A percentile compares a stretch with the other conserved stretches of the same genome.
Conservation (phyloP, 2,113 vertebrate species). For the Prunella fulvescens region DNA sequence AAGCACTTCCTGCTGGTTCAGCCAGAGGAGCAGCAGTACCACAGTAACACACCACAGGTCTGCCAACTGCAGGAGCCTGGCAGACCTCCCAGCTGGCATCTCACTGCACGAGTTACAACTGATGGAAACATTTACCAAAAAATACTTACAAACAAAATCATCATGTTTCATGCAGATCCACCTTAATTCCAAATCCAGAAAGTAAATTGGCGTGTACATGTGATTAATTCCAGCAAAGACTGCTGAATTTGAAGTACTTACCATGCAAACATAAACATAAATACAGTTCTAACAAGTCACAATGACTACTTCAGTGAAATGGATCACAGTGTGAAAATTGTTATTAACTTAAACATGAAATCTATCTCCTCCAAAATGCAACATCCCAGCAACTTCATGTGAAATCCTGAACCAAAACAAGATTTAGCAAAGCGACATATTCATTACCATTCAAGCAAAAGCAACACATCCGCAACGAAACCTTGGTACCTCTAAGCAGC, state of each 20-base stretch:
- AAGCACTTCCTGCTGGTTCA: not conserved
- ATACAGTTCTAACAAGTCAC: not conserved
- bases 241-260: not conserved
- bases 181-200: not conserved
- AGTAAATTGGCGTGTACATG: not conserved
- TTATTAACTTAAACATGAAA: not conserved
- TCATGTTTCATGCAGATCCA: not conserved
- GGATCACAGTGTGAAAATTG: not conserved
- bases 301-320: not conserved
- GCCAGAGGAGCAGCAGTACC: not conserved
- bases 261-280: not conserved
- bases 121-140: not conserved
- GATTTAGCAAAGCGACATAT: not conserved
- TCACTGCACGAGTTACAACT: not conserved
- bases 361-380: not conserved
- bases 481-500: not conserved
- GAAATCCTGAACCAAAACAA: not conserved
- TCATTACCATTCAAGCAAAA: not conserved
- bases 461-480: not conserved
- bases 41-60: not conserved
- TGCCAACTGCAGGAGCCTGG: not conserved
- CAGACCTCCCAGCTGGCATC: conserved; percentile 5
- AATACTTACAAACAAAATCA: not conserved
- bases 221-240: not conserved
- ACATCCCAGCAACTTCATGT: not conserved